phyloP scores from a whole-genome alignment of 2,113 vertebrate genomes.

The Axis porcinus region DNA sequence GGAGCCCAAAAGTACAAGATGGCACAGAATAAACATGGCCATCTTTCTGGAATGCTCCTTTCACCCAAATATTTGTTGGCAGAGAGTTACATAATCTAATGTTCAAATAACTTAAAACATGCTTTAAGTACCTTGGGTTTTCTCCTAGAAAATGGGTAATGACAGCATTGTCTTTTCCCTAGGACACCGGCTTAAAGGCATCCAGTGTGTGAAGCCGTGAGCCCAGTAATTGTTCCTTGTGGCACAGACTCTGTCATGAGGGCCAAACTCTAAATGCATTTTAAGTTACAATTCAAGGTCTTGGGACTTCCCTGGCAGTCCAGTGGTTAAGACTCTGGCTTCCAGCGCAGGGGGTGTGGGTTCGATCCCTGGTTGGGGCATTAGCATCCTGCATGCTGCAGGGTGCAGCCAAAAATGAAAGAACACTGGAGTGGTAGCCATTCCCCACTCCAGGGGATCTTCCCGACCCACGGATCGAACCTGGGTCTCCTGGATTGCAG shows the following conservation, averaged over 20 bases:
- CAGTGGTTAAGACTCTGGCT: not conserved
- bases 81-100: not conserved
- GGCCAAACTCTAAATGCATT: not conserved
- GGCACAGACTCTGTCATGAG: not conserved
- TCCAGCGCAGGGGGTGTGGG: not conserved
- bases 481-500: not conserved
- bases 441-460: not conserved
- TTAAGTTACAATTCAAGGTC: constrained; percentile 20
- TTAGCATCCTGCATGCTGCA: not conserved
- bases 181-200: not conserved
- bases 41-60: constrained; percentile 19
- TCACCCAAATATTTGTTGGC: not conserved
- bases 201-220: not conserved
- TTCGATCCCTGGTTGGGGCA: not conserved
- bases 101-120: not conserved
- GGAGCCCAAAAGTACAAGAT: not conserved
- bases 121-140: not conserved
- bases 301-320: not conserved
- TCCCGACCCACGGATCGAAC: not conserved
- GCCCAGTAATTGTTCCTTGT: not conserved
- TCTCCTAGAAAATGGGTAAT: not conserved
- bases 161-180: not conserved
- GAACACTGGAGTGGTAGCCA: not conserved
- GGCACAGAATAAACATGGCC: not conserved
- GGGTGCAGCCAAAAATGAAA: not conserved